These are phyloP conservation scores for Adelosebastes latens DNA, from an alignment of 2,797 vertebrate species.

Conservation along the genomic window DNA sequence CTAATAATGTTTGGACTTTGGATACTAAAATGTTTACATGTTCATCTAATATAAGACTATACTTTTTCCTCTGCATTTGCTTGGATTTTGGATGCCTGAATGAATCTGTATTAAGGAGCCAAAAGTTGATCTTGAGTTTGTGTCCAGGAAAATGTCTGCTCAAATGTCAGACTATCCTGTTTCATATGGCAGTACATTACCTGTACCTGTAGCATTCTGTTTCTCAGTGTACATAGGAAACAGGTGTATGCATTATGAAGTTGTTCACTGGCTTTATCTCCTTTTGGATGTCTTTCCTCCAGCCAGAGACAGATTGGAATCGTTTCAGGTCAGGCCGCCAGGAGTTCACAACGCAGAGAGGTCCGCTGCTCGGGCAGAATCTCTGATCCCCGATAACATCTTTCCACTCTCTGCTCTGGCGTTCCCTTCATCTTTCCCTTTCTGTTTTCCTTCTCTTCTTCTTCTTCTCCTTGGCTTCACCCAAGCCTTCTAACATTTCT, in stretches of 20 bases:
- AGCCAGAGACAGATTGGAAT: slow-evolving; percentile 68
- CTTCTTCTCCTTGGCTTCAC: slow-evolving; percentile 24
- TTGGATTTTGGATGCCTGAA: neutral
- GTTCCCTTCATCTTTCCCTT: slow-evolving; percentile 64
- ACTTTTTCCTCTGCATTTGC: neutral
- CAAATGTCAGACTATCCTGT: slow-evolving; percentile 8
- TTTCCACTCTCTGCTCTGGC: slow-evolving; percentile 61
- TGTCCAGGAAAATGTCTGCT: slow-evolving; percentile 24
- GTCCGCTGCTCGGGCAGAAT: slow-evolving; percentile 65
- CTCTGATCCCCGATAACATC: slow-evolving; percentile 77
- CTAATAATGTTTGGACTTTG: neutral
- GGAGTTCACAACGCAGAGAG: slow-evolving; percentile 68
- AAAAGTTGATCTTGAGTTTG: slow-evolving; percentile 3
- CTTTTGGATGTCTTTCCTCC: slow-evolving; percentile 62
- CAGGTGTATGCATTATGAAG: slow-evolving; percentile 63
- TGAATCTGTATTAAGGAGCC: neutral
- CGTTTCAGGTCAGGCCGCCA: slow-evolving; percentile 72
- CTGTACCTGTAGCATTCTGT: slow-evolving; percentile 19
- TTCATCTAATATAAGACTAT: neutral
- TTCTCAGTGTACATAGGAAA: slow-evolving; percentile 52
- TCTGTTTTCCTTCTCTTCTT: slow-evolving; percentile 53
- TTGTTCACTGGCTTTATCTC: slow-evolving; percentile 65
- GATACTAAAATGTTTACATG: slow-evolving; percentile 1
- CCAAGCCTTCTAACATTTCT: slow-evolving; percentile 47
- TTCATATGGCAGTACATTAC: slow-evolving; percentile 17